phyloP scores from a whole-genome alignment of 2,113 vertebrate species.

The Alethe diademata region DNA sequence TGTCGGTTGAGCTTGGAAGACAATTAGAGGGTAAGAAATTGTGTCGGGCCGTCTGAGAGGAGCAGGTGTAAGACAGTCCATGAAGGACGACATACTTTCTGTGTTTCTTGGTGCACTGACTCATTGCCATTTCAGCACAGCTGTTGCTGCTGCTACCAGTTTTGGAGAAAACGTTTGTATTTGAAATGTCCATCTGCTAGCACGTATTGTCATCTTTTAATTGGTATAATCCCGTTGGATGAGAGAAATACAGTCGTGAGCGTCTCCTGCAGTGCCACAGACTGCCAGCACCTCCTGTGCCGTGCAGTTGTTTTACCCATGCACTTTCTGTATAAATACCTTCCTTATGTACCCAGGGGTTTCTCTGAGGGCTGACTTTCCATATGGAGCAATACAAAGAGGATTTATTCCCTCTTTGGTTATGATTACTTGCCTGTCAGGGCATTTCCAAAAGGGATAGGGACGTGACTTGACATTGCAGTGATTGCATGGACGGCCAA shows the following conservation, averaged over 20 bases:
- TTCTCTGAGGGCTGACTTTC: background rate
- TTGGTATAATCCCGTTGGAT: background rate
- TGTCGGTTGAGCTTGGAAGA: conserved; percentile 41
- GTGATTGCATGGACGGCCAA: background rate
- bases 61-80: background rate
- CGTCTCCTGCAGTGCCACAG: accelerated
- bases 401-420: background rate
- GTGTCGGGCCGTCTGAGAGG: conserved; percentile 1
- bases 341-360: background rate
- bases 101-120: background rate
- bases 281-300: background rate
- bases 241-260: background rate
- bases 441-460: background rate
- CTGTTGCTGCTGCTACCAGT: background rate
- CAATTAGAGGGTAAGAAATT: conserved; percentile 58
- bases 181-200: background rate
- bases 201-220: background rate
- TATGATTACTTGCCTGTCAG: background rate
- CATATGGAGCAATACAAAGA: background rate
- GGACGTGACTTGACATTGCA: background rate
- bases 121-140: background rate
- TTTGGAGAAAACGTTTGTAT: background rate
- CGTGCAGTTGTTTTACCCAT: accelerated
- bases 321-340: background rate
- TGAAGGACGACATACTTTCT: background rate